Percentiles rank a stretch among this genome's conserved stretches.
phyloP scores from a whole-genome alignment of 2,113 vertebrate species.

The Erythrolamprus reginae region DNA sequence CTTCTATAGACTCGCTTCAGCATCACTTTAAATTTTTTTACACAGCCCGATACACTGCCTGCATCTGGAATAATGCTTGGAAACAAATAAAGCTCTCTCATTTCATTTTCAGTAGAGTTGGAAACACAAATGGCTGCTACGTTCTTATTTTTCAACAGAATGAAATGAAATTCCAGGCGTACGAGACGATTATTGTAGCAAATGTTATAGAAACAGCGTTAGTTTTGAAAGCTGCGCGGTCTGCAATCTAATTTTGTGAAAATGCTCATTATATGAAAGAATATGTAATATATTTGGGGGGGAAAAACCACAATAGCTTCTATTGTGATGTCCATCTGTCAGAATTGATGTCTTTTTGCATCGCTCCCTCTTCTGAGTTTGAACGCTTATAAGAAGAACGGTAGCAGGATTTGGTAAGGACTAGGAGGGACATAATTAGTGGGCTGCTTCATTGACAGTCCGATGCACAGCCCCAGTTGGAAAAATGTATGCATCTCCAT shows the following conservation, averaged over 20 bases:
- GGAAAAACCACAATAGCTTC: background rate
- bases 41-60: background rate
- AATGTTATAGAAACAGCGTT: background rate
- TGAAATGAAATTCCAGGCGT: background rate
- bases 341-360: background rate
- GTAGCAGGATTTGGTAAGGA: no score
- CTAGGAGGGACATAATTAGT: no score
- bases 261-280: no score
- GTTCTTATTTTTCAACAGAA: background rate
- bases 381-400: no score
- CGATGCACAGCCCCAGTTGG: no score
- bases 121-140: background rate
- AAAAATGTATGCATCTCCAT: no score
- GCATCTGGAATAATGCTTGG: background rate
- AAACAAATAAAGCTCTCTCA: background rate
- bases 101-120: background rate
- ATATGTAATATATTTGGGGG: background rate
- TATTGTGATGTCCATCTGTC: background rate
- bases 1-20: background rate
- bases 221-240: background rate
- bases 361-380: background rate
- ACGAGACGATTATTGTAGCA: background rate
- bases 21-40: background rate
- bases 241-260: no score
- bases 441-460: no score